phyloP scores from a whole-genome alignment of 2,888 invertebrate species.

The Ryuthela nishihirai region DNA sequence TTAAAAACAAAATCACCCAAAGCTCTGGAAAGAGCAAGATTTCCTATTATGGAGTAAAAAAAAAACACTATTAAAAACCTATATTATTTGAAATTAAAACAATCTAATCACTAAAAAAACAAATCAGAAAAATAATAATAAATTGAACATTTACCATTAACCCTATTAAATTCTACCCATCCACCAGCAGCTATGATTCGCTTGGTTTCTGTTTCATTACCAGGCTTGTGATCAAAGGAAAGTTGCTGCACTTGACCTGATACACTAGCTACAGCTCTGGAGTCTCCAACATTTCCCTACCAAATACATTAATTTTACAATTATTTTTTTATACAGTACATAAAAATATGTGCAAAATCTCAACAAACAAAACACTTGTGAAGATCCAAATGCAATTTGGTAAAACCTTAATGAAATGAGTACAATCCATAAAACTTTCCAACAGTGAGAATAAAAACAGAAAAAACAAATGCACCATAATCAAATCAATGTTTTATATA shows the following conservation, averaged over 20 bases:
- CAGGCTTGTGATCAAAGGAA: conserved; percentile 95
- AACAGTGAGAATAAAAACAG: no score
- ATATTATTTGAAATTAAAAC: no score
- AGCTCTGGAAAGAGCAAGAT: conserved; percentile 91
- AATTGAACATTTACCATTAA: conserved; percentile 69
- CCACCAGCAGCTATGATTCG: conserved; percentile 92
- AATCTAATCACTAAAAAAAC: not conserved
- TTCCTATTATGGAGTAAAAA: conserved; percentile 50
- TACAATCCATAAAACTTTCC: no score
- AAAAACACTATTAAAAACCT: not conserved
- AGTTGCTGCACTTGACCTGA: conserved; percentile 69
- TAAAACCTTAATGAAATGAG: no score
- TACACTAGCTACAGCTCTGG: conserved; percentile 86
- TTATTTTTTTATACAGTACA: no score
- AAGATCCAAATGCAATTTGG: no score
- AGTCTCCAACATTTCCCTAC: conserved; percentile 93
- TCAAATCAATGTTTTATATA: no score
- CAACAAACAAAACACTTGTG: no score
- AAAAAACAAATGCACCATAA: no score
- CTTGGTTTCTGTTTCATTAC: conserved; percentile 76
- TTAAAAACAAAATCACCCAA: conserved; percentile 97
- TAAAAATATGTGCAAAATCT: no score
- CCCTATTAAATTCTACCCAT: conserved; percentile 94
- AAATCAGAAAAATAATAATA: not conserved
- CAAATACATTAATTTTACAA: no score